Percentiles rank a stretch among this genome's conserved stretches.
Evolutionary conservation across 2,888 invertebrate species (phyloP).

Genomic region (Petrolisthes manimaculis): DNA sequence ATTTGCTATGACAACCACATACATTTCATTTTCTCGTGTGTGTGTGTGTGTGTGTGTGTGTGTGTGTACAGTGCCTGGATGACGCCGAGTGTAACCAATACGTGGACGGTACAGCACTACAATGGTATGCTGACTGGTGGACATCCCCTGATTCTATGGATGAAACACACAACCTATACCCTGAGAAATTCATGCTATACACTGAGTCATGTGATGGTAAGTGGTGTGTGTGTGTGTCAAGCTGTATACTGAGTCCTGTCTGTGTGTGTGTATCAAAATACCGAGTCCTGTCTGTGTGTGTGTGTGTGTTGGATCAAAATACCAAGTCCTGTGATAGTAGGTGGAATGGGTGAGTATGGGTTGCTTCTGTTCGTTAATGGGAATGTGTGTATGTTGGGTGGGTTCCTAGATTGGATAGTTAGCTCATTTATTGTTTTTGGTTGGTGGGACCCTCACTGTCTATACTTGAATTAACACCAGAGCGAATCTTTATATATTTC

Average conservation of each 20-base stretch:
- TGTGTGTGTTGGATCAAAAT: no score
- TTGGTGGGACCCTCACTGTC: no score
- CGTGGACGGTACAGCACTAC: constrained; percentile 73
- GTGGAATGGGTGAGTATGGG: background rate
- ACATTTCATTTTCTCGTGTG: background rate
- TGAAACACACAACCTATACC: constrained; percentile 70
- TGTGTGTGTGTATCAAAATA: no score
- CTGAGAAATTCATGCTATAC: constrained; percentile 73
- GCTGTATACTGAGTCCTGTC: no score
- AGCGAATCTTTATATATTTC: no score
- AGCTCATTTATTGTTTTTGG: no score
- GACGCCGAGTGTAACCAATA: constrained; percentile 68
- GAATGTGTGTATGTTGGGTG: no score
- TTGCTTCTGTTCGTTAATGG: no score
- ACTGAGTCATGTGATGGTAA: constrained; percentile 73
- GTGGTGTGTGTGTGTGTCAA: background rate
- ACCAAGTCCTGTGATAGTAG: background rate
- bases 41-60: background rate
- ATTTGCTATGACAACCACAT: background rate
- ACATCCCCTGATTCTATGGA: constrained; percentile 70
- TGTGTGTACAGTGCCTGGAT: constrained; percentile 67
- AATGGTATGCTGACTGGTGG: constrained; percentile 73
- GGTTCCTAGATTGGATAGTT: no score
- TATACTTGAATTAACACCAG: no score
- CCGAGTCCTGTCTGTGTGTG: no score